phyloP scores from a whole-genome alignment of 2,888 invertebrate genomes.

The Melikaiella ostensackeni region DNA sequence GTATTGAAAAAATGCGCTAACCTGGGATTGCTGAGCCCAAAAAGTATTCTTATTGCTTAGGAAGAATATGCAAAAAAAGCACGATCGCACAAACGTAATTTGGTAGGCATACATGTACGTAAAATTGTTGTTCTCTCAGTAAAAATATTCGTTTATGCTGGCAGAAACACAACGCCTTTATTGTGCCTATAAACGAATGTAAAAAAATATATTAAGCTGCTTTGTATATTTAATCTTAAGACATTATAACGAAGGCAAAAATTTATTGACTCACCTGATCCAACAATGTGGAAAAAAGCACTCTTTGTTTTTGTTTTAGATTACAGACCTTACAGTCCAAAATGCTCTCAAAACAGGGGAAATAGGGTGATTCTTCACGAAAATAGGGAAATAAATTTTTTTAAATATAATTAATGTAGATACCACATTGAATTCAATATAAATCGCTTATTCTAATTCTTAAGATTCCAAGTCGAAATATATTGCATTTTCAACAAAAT shows the following conservation, averaged over 20 bases:
- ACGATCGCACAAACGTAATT: slow-evolving; percentile 36
- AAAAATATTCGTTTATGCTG: slow-evolving; percentile 62
- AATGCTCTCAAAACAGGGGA: too few relatives aligned
- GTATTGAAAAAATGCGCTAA: slow-evolving; percentile 15
- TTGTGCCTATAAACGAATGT: slow-evolving; percentile 65
- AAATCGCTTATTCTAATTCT: too few relatives aligned
- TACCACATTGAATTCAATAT: too few relatives aligned
- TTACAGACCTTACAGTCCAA: too few relatives aligned
- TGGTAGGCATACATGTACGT: slow-evolving; percentile 15
- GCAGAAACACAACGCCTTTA: slow-evolving; percentile 69
- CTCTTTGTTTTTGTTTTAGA: background rate
- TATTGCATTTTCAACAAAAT: too few relatives aligned
- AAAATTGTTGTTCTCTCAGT: slow-evolving; percentile 38
- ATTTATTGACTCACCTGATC: background rate
- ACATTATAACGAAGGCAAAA: background rate
- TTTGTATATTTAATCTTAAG: slow-evolving; percentile 30
- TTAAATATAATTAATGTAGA: too few relatives aligned
- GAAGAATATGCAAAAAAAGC: slow-evolving; percentile 17
- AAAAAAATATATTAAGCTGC: slow-evolving; percentile 48
- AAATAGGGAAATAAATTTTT: too few relatives aligned
- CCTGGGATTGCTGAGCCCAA: background rate
- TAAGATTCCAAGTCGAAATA: too few relatives aligned
- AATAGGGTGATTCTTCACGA: too few relatives aligned
- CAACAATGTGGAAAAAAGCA: background rate
- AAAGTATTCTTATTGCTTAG: slow-evolving; percentile 21